Evolutionary conservation across 2,888 invertebrate species (phyloP), one percentile per base, ranked within the genome.

Genomic region (Calliopum simillimum): DNA sequence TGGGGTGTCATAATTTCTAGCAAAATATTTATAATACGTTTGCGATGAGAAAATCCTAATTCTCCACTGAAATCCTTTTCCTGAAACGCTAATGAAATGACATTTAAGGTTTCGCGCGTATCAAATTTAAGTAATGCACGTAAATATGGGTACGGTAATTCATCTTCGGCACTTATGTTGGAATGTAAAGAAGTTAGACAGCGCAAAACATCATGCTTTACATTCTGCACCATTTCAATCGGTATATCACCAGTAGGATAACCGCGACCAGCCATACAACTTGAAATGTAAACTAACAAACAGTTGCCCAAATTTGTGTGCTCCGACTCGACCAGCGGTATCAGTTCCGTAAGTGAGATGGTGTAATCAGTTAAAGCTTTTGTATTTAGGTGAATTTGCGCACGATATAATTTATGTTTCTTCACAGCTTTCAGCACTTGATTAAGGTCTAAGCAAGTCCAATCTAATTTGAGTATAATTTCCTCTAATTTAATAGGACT

Each of bases 181-280:
- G 91, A 90, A 85, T 93, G 93, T 63, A 91, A 88, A 1, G 91
- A 90, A 47, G 93, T 90, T 47, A 94, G 84, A 77, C 91, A 91
- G 67, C 92, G 86, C 65, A 93, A 86, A n/a, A 94, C 86, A 81
- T 94, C 92, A 71, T 91, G 89, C 81, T 94, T 93, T 1, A 93
- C 94, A 79, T 89, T 88, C 44, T 89, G 88, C 8, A 91, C 89
- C 62, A 89, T 86, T 46, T 89, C 88, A 12, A 88, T 86, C 0
- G 91, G 90, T 76, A 95, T 90, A 77, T 91, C 90, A 0, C 95
- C 95, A 51, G 88, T 87, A 0, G 95, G 95, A 87, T 94, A 96
- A 1, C 93, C 93, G 69, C 94, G 88, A 0, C 95, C 96, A n/a
- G 94, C 93, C 74, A 96, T 87, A 80, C 96, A 96, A 76, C 95